These are phyloP conservation scores for Chloroceryle inda DNA, from an alignment of 2,797 vertebrate species.

Conservation along the genomic window DNA sequence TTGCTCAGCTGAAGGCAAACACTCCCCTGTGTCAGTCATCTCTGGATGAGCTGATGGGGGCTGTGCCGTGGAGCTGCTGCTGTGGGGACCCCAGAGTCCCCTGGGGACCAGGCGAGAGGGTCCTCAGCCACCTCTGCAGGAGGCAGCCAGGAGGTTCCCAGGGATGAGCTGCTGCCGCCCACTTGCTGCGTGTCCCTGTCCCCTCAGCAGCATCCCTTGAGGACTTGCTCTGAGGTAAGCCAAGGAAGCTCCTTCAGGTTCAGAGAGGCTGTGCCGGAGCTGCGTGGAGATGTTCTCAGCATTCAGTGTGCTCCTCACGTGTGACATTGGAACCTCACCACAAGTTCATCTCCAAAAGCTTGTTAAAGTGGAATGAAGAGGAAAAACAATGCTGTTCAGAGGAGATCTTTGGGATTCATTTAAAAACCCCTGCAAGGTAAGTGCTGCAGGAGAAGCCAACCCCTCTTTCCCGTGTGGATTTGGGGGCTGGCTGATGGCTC, in stretches of 20 bases:
- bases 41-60: accelerated
- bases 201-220: accelerated
- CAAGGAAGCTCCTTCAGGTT: too few species aligned
- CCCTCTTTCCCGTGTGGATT: accelerated
- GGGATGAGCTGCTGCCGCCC: accelerated
- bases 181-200: accelerated
- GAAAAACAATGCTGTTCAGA: background rate
- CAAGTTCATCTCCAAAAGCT: background rate
- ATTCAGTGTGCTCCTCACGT: accelerated
- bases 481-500: background rate
- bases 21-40: accelerated
- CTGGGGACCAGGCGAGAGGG: too few species aligned
- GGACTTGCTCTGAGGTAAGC: background rate
- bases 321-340: background rate
- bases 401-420: too few species aligned
- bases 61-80: background rate
- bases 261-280: background rate
- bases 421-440: background rate
- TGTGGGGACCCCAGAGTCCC: too few species aligned
- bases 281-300: background rate
- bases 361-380: background rate
- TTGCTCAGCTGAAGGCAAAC: accelerated
- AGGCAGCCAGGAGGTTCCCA: background rate
- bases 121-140: too few species aligned
- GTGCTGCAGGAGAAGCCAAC: too few species aligned